phyloP scores from a whole-genome alignment of 2,113 vertebrate species.

The Malurus cyaneus region DNA sequence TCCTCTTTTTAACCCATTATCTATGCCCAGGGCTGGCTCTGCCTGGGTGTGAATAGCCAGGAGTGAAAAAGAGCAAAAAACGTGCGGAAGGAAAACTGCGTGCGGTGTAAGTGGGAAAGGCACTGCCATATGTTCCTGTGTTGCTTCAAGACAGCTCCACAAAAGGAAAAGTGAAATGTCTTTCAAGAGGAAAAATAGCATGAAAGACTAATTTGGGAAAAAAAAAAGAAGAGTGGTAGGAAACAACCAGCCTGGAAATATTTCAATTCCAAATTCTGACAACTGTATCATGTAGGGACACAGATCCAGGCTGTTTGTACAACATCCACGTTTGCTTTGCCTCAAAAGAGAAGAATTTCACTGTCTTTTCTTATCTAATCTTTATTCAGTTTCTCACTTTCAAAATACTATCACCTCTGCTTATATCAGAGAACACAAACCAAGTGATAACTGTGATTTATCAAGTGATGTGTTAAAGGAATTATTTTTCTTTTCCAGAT shows the following conservation, averaged over 20 bases:
- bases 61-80: not conserved
- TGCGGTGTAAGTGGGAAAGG: not conserved
- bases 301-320: not conserved
- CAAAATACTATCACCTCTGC: not conserved
- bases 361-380: not conserved
- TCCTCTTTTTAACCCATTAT: not conserved
- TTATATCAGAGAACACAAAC: not conserved
- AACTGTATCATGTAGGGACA: rapidly evolving
- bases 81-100: not conserved
- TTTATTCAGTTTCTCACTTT: not conserved
- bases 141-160: not conserved
- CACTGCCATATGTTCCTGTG: not conserved
- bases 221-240: not conserved
- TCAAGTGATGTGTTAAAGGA: not conserved
- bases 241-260: not conserved
- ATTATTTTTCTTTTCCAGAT: not conserved
- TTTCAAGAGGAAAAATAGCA: not conserved
- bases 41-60: not conserved
- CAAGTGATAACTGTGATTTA: not conserved
- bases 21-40: not conserved
- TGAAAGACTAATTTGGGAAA: not conserved
- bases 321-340: not conserved
- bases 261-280: not conserved
- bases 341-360: not conserved
- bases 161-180: not conserved